Percentiles rank a stretch among this genome's conserved stretches.
phyloP scores from a whole-genome alignment of 1,140 invertebrate species.

The Apis laboriosa region DNA sequence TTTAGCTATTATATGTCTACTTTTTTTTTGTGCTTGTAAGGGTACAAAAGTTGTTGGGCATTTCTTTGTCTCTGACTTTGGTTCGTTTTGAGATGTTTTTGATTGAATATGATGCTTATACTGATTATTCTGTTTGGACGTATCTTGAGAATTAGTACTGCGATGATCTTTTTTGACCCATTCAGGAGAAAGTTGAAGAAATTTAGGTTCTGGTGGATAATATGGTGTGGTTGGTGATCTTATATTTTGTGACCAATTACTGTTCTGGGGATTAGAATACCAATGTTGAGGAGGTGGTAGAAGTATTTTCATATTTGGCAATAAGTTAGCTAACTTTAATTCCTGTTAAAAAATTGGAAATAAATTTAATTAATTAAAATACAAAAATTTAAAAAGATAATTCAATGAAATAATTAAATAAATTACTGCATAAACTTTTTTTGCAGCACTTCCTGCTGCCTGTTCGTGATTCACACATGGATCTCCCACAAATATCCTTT shows the following conservation, averaged over 20 bases:
- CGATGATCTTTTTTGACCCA: constrained; percentile 58
- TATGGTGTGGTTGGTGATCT: constrained; percentile 45
- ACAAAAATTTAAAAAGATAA: not conserved
- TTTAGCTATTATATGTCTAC: constrained; percentile 62
- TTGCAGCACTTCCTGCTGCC: constrained; percentile 78
- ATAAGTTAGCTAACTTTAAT: constrained; percentile 60
- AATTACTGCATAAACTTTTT: constrained; percentile 71
- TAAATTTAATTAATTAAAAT: not conserved
- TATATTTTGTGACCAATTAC: constrained; percentile 54
- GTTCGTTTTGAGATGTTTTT: constrained; percentile 29
- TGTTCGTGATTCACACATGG: constrained; percentile 68
- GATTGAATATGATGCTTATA: constrained; percentile 37
- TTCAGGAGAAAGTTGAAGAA: constrained; percentile 50
- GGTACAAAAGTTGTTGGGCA: constrained; percentile 77
- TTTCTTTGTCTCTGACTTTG: constrained; percentile 69
- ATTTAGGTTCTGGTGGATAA: constrained; percentile 48
- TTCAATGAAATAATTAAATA: not conserved
- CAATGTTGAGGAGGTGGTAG: constrained; percentile 70
- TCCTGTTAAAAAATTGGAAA: constrained; percentile 46
- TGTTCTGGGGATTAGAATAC: constrained; percentile 57
- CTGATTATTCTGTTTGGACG: constrained; percentile 16
- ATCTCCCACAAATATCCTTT: constrained; percentile 72
- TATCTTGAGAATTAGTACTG: constrained; percentile 36
- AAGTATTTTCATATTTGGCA: constrained; percentile 54
- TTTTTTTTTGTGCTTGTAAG: constrained; percentile 79